Base-by-base conservation (phyloP, 1,140 invertebrate species). In the Drosophila tropicalis region DNA sequence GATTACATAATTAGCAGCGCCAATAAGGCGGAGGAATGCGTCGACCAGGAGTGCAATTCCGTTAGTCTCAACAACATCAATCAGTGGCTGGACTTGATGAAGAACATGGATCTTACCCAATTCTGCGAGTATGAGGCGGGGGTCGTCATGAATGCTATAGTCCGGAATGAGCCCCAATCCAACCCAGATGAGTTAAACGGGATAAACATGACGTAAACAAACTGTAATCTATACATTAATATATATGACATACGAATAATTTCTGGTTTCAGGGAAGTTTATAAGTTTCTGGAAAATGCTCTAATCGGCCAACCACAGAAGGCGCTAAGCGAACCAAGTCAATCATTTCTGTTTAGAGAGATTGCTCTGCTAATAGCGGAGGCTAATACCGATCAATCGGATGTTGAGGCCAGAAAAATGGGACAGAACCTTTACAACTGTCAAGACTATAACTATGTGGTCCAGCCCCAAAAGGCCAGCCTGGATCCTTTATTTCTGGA, bases 11-110 rank as follows among this genome's bases (percentile, higher is more conserved):
- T 64, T 10, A 22, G 51, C 6, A 67, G 54, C 15, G 67, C 29
- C n/a, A 39, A 36, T 6, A 25, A 66, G 29, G 68, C 77, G 0
- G 60, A 76, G 34, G 5, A 25, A 12, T 62, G 54, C 29, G 66
- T 90, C 0, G 57, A 63, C 22, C 63, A 69, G 5, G 80, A 87
- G 12, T 84, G 70, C n/a, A 66, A 84, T 19, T 91, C 85, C 9
- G 56, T 79, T 0, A 75, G 79, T n/a, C 55, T 91, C 9, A 74
- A 51, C 47, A 86, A 81, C 56, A 87, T 90, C 4, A 79, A 67
- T 58, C 55, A 86, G n/a, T 91, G 90, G 90, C 61, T 91, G 32
- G 44, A 90, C 9, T 32, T 84, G n/a, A 55, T 91, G 34, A 73
- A 76, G 34, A 39, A 29, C 0, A 54, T 72, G 13, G 41, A 77